Percentiles rank a stretch among this genome's conserved stretches.
These are phyloP conservation scores for Leptopterna dolabrata DNA, from an alignment of 2,888 invertebrate species.

Conservation along the genomic window DNA sequence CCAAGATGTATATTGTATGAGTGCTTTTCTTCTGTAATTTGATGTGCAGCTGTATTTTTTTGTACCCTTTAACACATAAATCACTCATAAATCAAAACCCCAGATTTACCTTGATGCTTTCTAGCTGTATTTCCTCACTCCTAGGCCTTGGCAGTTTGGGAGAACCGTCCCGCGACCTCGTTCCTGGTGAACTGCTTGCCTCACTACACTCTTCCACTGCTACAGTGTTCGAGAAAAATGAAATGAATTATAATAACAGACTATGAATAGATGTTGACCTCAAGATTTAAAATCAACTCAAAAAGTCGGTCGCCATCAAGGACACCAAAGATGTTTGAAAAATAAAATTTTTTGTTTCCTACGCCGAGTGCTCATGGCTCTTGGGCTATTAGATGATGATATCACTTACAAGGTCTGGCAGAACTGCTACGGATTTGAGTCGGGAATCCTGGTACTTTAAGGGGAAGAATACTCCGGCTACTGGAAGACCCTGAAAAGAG, in stretches of 20 bases:
- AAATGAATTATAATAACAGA: neutral
- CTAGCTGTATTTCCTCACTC: conserved; percentile 84
- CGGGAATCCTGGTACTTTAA: conserved; percentile 68
- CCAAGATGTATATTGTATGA: no score
- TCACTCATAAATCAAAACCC: no score
- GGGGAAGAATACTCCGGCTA: conserved; percentile 67
- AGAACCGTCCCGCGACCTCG: conserved; percentile 77
- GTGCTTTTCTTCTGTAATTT: no score
- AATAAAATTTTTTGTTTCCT: no score
- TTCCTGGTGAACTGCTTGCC: conserved; percentile 49
- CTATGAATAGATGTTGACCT: neutral
- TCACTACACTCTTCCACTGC: conserved; percentile 52
- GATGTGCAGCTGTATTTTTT: no score
- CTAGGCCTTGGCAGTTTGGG: conserved; percentile 78
- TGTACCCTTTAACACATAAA: no score
- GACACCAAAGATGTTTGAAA: no score
- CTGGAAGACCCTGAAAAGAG: conserved; percentile 63
- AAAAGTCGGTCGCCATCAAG: no score
- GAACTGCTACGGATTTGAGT: conserved; percentile 55
- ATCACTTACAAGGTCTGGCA: conserved; percentile 54
- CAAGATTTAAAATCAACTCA: no score
- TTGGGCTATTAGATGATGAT: no score
- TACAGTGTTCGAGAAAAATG: neutral
- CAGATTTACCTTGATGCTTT: conserved; percentile 73
- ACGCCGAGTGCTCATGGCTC: no score